Base-by-base conservation (phyloP, 2,113 vertebrate species). In the Laticauda colubrina region DNA sequence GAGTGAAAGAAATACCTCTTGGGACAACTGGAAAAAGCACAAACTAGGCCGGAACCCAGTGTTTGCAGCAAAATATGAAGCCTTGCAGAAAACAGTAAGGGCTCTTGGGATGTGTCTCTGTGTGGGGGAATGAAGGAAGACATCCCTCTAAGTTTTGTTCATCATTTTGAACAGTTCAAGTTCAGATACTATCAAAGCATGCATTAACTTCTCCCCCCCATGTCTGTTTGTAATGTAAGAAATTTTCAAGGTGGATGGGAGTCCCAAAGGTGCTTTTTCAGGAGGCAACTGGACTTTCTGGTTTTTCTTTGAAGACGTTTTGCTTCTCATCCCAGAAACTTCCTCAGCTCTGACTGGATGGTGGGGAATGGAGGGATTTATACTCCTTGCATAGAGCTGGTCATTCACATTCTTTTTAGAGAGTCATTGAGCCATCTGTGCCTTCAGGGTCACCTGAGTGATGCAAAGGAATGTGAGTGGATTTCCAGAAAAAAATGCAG, bases 1-100 rank as follows among this genome's bases (percentile, higher is more conserved):
- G 39, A 4, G 24, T 2, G 57, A 3, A 24, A n/a, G 14, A 6
- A 3, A 1, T 5, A 5, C 43, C 18, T 0, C 2, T 26, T 12
- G 20, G 43, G 18, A 87, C 6, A 11, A 24, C 10, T 45, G 61
- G 61, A 55, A 81, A 56, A 29, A 56, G 14, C 34, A 26, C 3
- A 3, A 7, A 1, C 4, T 20, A 64, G 87, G 48, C 12, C 51
- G 9, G 21, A 5, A 45, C 11, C 2, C 2, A 6, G 0, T 0
- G 0, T 29, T 92, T 26, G 56, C 6, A 21, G 0, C 4, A 4
- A 45, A 57, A 11, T 4, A 21, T 5, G 10, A 45, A 29, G 8
- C 23, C 20, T 88, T 92, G 2, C 14, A 81, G 26, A 89, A 14
- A 43, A n/a, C 0, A 5, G 91, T 89, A n/a, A 92, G 91, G 3